A percentile compares a stretch with the other conserved stretches of the same genome.
Evolutionary conservation across 2,888 invertebrate species (phyloP).

Genomic region (Erannis defoliaria): DNA sequence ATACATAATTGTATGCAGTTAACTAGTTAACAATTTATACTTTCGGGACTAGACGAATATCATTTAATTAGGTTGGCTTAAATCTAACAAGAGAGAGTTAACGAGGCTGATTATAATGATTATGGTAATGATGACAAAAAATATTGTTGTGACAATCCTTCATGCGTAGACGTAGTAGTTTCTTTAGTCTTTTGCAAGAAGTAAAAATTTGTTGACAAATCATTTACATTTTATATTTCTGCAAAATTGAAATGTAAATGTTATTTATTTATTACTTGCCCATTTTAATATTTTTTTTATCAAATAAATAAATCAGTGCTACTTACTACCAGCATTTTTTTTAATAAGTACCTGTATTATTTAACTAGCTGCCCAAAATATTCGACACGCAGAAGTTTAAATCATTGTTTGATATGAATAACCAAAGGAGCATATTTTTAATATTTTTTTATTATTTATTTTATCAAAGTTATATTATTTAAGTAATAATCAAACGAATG

Average conservation of each 20-base stretch:
- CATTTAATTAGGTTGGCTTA: too few species aligned
- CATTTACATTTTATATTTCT: background rate
- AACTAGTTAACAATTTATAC: background rate
- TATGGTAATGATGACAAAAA: too few species aligned
- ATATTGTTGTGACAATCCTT: background rate
- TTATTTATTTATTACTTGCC: too few species aligned
- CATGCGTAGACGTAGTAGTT: slow-evolving; percentile 12
- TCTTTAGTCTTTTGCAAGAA: slow-evolving; percentile 24
- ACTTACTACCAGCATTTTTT: too few species aligned
- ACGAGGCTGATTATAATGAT: too few species aligned
- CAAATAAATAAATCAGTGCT: too few species aligned
- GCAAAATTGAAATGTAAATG: background rate
- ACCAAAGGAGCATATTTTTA: too few species aligned
- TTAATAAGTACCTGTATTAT: too few species aligned
- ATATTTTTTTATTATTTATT: too few species aligned
- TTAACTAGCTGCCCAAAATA: background rate
- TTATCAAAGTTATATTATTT: background rate
- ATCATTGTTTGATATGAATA: too few species aligned
- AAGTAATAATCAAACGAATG: slow-evolving; percentile 5
- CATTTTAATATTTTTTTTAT: too few species aligned
- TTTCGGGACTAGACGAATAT: background rate
- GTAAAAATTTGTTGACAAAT: background rate
- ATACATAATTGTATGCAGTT: background rate
- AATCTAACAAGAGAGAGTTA: too few species aligned
- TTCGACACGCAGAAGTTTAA: background rate